Evolutionary conservation across 2,113 vertebrate species (phyloP).

Genomic region (Erinaceus europaeus): DNA sequence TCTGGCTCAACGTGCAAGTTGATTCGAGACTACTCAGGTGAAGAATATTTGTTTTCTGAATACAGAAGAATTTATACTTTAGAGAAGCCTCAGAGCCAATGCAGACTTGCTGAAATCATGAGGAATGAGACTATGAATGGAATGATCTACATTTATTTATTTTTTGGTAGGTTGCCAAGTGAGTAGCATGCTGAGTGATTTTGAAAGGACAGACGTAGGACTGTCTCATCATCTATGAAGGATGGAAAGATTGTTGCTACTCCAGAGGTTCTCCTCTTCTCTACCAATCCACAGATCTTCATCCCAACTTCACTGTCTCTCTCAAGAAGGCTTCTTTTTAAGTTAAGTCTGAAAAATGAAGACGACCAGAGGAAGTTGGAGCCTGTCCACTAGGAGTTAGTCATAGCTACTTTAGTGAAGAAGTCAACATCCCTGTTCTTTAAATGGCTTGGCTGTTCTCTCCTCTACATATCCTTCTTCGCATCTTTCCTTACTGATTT

Average conservation of each 20-base stretch:
- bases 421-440: background rate
- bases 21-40: background rate
- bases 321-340: background rate
- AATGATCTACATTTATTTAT: background rate
- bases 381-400: background rate
- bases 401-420: background rate
- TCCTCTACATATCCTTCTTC: background rate
- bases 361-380: background rate
- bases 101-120: background rate
- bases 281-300: background rate
- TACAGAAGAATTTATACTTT: background rate
- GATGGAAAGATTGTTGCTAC: rapidly evolving
- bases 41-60: background rate
- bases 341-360: background rate
- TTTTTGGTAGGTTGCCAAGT: background rate
- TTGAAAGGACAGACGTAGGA: background rate
- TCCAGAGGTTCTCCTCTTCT: background rate
- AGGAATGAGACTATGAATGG: background rate
- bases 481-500: background rate
- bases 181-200: background rate
- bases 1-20: constrained; percentile 17
- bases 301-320: background rate
- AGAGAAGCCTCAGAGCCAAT: background rate
- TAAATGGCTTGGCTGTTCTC: background rate
- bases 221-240: background rate